Evolutionary conservation across 2,888 invertebrate species (phyloP), one percentile per base, ranked within the genome.

Genomic region (Ephialtes manifestator): DNA sequence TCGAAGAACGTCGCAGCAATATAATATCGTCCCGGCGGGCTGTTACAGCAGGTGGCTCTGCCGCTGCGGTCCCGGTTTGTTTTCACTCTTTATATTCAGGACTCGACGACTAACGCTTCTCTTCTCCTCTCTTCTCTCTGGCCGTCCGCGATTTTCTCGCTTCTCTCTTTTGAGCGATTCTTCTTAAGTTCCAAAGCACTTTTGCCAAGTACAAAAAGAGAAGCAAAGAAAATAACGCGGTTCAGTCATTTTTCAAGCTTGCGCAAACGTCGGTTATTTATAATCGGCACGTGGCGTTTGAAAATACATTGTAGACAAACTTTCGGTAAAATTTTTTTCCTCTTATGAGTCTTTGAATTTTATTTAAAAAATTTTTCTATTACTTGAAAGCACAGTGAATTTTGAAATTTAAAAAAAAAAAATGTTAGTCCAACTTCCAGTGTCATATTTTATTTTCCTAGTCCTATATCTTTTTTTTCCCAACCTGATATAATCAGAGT

Each of bases 21-120:
- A 86, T 84, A 86, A 86, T 83, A 85, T 84, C 85, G 53, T 15
- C 58, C 4, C 35, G 20, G 46, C 81, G 60, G 75, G 70, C 60
- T 74, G 81, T 82, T 81, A 81, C 85, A 85, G 85, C 85, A 85
- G 85, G 85, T 85, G 85, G 85, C 85, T 11, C 15, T 65, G 43
- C 31, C 35, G 71, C 74, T 55, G 43, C 24, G n/a, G 15, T 65
- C 48, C 31, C 78, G 46, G 65, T 79, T 85, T 82, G 81, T 82
- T 82, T 85, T 79, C 75, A 60, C 81, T 75, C 81, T 85, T 79
- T 71, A 79, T 74, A 81, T 81, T 81, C 84, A 68, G 63, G 70
- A 78, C 75, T 67, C 39, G 71, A 60, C 74, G 51, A 71, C 71
- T 31, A 28, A 5, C 24, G 58, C 20, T 48, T 51, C 18, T 24